Evolutionary conservation across 2,888 invertebrate species (phyloP).

Genomic region (Litoditis marina): DNA sequence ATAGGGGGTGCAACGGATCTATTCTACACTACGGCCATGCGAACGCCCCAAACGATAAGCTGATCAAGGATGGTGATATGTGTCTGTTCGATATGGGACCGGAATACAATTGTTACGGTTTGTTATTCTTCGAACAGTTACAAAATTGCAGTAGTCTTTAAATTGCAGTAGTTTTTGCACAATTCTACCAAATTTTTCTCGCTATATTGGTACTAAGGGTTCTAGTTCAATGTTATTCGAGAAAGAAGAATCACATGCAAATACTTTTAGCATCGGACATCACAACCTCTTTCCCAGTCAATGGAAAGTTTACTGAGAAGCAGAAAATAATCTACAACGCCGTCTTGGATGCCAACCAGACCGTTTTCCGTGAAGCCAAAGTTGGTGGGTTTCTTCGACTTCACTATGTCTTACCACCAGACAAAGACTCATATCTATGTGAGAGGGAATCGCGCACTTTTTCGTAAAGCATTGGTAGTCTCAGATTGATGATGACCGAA

Average conservation of each 20-base stretch:
- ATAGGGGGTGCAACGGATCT: slow-evolving; percentile 79
- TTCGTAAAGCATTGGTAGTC: too few relatives aligned
- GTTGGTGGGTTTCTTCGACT: slow-evolving; percentile 69
- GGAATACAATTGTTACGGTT: slow-evolving; percentile 81
- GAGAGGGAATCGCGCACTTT: too few relatives aligned
- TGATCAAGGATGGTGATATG: slow-evolving; percentile 80
- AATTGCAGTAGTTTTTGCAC: too few relatives aligned
- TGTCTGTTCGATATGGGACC: slow-evolving; percentile 97
- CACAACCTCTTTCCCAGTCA: slow-evolving; percentile 90
- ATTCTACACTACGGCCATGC: slow-evolving; percentile 95
- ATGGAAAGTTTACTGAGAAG: slow-evolving; percentile 85
- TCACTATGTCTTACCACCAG: neutral
- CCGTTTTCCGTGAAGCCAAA: slow-evolving; percentile 78
- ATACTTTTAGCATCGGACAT: slow-evolving; percentile 78
- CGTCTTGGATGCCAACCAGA: slow-evolving; percentile 79
- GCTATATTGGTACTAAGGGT: too few relatives aligned
- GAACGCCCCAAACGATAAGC: slow-evolving; percentile 82
- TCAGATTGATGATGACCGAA: too few relatives aligned
- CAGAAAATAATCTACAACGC: slow-evolving; percentile 83
- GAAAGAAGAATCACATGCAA: too few relatives aligned
- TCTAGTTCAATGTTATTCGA: too few relatives aligned
- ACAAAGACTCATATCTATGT: too few relatives aligned
- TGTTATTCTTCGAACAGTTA: too few relatives aligned
- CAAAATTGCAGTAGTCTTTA: too few relatives aligned
- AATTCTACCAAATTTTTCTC: too few relatives aligned